phyloP scores from a whole-genome alignment of 2,888 invertebrate genomes.

The Dioctria rufipes region DNA sequence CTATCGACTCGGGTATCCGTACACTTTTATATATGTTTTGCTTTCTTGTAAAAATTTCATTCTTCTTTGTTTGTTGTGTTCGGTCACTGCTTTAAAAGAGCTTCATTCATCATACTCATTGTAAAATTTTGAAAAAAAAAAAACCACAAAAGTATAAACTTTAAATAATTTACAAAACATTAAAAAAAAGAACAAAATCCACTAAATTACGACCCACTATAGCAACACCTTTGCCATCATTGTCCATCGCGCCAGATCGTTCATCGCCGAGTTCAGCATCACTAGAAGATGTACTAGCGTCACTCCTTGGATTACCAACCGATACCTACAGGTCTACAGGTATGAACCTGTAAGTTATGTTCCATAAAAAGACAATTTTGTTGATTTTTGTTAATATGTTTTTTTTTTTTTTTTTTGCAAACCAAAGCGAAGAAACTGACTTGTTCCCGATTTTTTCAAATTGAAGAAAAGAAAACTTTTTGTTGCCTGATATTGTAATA shows the following conservation, averaged over 20 bases:
- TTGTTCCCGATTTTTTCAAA: conserved; percentile 18
- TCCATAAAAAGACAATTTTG: conserved; percentile 65
- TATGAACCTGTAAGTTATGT: conserved; percentile 84
- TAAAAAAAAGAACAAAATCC: conserved; percentile 13
- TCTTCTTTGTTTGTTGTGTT: conserved; percentile 25
- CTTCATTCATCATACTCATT: conserved; percentile 25
- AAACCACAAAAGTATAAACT: background rate
- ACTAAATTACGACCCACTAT: conserved; percentile 46
- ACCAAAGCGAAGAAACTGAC: conserved; percentile 11
- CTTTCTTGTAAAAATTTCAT: conserved; percentile 32
- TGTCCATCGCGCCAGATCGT: conserved; percentile 72
- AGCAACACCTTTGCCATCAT: conserved; percentile 58
- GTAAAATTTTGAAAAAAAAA: background rate
- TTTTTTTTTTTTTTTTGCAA: conserved; percentile 20
- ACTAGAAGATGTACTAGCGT: conserved; percentile 94
- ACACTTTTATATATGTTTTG: conserved; percentile 46
- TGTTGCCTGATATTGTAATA: background rate
- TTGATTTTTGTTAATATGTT: conserved; percentile 36
- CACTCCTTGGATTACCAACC: conserved; percentile 88
- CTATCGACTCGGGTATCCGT: background rate
- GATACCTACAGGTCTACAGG: conserved; percentile 82
- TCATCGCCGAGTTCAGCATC: conserved; percentile 88
- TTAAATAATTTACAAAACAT: background rate
- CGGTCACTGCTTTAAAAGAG: conserved; percentile 37
- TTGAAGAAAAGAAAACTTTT: conserved; percentile 31